Percentiles rank a stretch among this genome's conserved stretches.
phyloP scores from a whole-genome alignment of 1,140 invertebrate species.

The Brachionus asplanchnoidis region DNA sequence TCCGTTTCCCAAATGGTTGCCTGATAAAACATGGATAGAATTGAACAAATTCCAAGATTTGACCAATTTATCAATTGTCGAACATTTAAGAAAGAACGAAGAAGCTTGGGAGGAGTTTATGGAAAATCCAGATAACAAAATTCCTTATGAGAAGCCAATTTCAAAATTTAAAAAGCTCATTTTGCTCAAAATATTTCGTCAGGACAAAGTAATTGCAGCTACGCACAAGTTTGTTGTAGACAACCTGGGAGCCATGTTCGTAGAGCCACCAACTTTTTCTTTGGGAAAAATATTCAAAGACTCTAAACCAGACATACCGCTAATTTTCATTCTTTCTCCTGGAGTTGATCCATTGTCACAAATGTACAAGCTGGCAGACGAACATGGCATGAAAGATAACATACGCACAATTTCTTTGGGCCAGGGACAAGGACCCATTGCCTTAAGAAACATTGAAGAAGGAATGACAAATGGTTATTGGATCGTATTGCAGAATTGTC shows the following conservation, averaged over 20 bases:
- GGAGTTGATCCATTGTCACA: conserved; percentile 56
- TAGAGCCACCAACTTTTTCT: conserved; percentile 57
- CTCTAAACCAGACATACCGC: conserved; percentile 52
- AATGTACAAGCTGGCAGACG: conserved; percentile 56
- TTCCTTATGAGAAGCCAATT: conserved; percentile 48
- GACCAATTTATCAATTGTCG: conserved; percentile 43
- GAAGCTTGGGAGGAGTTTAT: conserved; percentile 53
- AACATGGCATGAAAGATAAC: conserved; percentile 34
- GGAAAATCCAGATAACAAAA: conserved; percentile 49
- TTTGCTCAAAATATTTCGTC: conserved; percentile 53
- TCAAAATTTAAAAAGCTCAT: conserved; percentile 51
- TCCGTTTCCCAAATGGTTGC: conserved; percentile 52
- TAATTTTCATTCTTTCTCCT: conserved; percentile 56
- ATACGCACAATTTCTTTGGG: conserved; percentile 55
- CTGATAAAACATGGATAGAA: conserved; percentile 56
- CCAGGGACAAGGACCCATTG: conserved; percentile 51
- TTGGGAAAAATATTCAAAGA: conserved; percentile 53
- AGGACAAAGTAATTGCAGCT: conserved; percentile 56
- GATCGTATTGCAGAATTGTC: conserved; percentile 43
- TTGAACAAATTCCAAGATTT: conserved; percentile 53
- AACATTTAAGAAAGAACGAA: conserved; percentile 7
- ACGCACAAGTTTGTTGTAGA: conserved; percentile 53
- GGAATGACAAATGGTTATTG: conserved; percentile 45
- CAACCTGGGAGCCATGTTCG: conserved; percentile 51
- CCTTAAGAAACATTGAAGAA: conserved; percentile 4